Conservation (phyloP, 2,113 vertebrate species). For the Regulus satrapa region DNA sequence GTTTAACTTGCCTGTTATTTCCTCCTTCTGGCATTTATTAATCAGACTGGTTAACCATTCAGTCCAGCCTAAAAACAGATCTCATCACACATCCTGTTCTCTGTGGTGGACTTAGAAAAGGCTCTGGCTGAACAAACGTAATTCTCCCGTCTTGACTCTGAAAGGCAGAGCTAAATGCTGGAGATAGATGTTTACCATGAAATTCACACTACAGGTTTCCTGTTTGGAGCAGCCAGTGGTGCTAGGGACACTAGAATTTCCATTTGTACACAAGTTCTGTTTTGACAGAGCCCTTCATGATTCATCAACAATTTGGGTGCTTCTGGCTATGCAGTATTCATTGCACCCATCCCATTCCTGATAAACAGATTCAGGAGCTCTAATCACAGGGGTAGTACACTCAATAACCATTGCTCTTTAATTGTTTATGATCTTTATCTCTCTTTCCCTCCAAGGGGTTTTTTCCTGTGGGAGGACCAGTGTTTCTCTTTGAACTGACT, state of each 20-base stretch:
- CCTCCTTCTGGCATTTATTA: constrained; percentile 71
- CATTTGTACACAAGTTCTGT: neutral
- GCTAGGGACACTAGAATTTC: neutral
- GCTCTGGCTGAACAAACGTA: constrained; percentile 37
- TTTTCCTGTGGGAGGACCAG: neutral
- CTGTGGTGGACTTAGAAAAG: neutral
- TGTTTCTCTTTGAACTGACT: constrained; percentile 38
- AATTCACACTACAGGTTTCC: constrained; percentile 4
- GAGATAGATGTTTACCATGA: constrained; percentile 29
- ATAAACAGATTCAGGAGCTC: constrained; percentile 12
- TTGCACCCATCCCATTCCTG: neutral
- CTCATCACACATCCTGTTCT: constrained; percentile 51
- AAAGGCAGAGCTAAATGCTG: constrained; percentile 26
- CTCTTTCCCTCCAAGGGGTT: neutral
- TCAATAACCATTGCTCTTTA: constrained; percentile 24
- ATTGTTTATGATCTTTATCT: constrained; percentile 49
- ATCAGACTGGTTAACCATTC: constrained; percentile 68
- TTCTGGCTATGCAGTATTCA: constrained; percentile 1
- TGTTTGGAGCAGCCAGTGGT: neutral
- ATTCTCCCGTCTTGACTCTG: constrained; percentile 30
- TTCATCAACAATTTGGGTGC: neutral
- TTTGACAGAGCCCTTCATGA: neutral
- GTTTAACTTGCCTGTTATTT: constrained; percentile 49
- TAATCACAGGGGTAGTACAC: neutral
- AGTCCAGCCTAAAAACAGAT: constrained; percentile 23